Evolutionary conservation across 2,797 vertebrate genomes (phyloP), one percentile per base, ranked within the genome.

Genomic region (Knipowitschia caucasica): DNA sequence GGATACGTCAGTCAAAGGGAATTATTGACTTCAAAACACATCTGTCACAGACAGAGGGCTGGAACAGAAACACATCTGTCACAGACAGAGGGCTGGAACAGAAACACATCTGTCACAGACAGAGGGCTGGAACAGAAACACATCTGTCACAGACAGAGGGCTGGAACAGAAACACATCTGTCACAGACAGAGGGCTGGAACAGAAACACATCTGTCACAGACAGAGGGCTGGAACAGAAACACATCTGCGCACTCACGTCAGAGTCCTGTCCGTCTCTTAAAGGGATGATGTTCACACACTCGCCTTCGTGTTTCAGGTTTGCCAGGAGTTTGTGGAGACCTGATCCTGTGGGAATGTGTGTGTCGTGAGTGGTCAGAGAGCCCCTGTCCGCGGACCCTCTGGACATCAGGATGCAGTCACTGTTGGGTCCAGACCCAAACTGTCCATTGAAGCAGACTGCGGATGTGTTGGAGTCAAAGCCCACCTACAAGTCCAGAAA

Each of bases 401-500:
- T 55, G 5, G 75, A 81, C 60, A 76, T 61, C 50, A 78, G 0
- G 5, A 81, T 74, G 24, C 78, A 81, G 72, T 78, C 67, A 4
- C 73, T 78, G 21, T 61, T 27, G 1, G 24, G 9, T 15, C 45
- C 67, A 10, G 46, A 31, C 29, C 24, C 4, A 25, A 69, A 73
- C 0, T 26, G 7, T 2, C 56, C 68, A 2, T 61, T 76, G 38
- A 78, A 81, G 65, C 78, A 81, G 10, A 81, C 27, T 2, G 70
- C 2, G 24, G 71, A 63, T 24, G 3, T 73, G 53, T 55, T 59
- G 1, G 17, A 26, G 21, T 29, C 14, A 42, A 74, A 67, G 21
- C 47, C 45, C 25, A 76, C 65, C 78, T 81, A 47, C 31, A 33
- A 10, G 26, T 11, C 8, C 10, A 9, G 9, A 30, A 46, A 46